Conservation (phyloP, 2,113 vertebrate species). For the Eurypyga helias region DNA sequence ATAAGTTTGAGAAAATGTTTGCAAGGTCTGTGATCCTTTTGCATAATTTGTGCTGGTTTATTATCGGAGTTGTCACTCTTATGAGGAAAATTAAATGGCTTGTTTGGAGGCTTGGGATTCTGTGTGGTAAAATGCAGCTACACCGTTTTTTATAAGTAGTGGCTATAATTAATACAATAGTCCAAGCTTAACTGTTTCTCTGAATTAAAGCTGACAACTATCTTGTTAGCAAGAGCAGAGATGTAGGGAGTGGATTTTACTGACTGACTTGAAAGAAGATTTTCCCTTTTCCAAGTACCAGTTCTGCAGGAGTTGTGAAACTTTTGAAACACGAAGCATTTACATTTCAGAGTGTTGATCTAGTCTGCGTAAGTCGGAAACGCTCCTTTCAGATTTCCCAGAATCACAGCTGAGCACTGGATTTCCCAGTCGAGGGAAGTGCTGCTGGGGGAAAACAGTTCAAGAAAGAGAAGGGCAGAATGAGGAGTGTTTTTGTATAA, state of each 20-base stretch:
- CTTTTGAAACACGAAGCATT: not conserved
- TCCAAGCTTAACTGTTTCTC: not conserved
- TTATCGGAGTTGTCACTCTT: slow-evolving; percentile 38
- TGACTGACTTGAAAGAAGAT: not conserved
- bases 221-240: not conserved
- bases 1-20: slow-evolving; percentile 15
- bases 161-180: slow-evolving; percentile 22
- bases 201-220: slow-evolving; percentile 8
- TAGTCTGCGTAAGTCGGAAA: not conserved
- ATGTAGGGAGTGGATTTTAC: not conserved
- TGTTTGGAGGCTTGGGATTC: slow-evolving; percentile 37
- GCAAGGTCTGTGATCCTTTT: slow-evolving; percentile 10
- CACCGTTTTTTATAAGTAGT: not conserved
- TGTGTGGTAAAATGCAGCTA: not conserved
- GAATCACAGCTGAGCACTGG: not conserved
- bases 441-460: not conserved
- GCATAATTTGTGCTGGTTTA: slow-evolving; percentile 34
- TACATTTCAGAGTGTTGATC: not conserved
- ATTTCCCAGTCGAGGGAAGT: not conserved
- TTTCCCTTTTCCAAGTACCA: not conserved
- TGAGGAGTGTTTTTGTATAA: not conserved
- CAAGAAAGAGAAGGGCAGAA: not conserved
- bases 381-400: not conserved
- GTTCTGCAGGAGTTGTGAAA: not conserved
- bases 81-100: slow-evolving; percentile 15